phyloP scores from a whole-genome alignment of 2,888 invertebrate genomes.

The Apotomis betuletana region DNA sequence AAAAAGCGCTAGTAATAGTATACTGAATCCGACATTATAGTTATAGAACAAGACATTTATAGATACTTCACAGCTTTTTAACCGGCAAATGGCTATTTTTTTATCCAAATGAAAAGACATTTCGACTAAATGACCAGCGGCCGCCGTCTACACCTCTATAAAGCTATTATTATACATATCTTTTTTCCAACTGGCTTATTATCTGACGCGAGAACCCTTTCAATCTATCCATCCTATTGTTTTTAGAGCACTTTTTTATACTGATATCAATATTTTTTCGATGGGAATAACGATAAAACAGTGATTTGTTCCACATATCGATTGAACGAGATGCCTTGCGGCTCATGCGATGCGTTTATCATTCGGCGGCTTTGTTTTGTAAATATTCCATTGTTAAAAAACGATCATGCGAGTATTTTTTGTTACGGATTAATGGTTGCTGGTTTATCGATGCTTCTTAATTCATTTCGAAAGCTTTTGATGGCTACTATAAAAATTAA shows the following conservation, averaged over 20 bases:
- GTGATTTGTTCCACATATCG: slow-evolving; percentile 82
- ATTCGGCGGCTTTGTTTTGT: slow-evolving; percentile 78
- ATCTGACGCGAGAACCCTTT: slow-evolving; percentile 79
- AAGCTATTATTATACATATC: slow-evolving; percentile 80
- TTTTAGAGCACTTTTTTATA: slow-evolving; percentile 79
- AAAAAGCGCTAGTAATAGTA: slow-evolving; percentile 15
- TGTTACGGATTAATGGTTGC: slow-evolving; percentile 16
- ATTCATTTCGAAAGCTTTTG: neutral
- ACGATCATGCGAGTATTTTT: slow-evolving; percentile 45
- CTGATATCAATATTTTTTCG: slow-evolving; percentile 83
- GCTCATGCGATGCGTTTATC: slow-evolving; percentile 75
- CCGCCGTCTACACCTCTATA: slow-evolving; percentile 59
- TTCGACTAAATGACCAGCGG: slow-evolving; percentile 41
- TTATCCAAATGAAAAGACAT: slow-evolving; percentile 19
- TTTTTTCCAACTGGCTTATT: slow-evolving; percentile 70
- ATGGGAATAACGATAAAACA: slow-evolving; percentile 78
- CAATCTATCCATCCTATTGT: slow-evolving; percentile 81
- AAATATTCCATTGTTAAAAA: slow-evolving; percentile 75
- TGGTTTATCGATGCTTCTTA: slow-evolving; percentile 14
- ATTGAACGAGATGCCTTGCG: slow-evolving; percentile 67
- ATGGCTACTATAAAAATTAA: neutral
- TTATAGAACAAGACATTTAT: slow-evolving; percentile 23
- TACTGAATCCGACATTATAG: slow-evolving; percentile 20
- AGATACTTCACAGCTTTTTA: slow-evolving; percentile 2
- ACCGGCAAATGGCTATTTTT: slow-evolving; percentile 3